Evolutionary conservation across 2,888 invertebrate species (phyloP).

Genomic region (Drosophila flavopinicola): DNA sequence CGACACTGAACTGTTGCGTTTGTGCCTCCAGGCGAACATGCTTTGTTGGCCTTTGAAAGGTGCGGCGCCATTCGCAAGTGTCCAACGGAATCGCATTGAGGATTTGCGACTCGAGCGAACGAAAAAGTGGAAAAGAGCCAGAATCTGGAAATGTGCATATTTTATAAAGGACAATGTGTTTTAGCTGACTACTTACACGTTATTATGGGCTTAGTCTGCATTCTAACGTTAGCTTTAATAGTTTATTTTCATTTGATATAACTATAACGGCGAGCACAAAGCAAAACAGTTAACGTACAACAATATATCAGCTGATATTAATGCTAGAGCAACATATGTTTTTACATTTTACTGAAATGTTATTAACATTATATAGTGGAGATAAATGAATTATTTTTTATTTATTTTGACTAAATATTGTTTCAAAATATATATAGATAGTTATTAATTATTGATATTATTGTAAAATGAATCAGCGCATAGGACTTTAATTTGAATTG

Average conservation of each 20-base stretch:
- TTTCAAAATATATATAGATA: background rate
- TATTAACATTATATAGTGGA: too few relatives aligned
- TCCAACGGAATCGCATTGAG: constrained; percentile 93
- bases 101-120: constrained; percentile 91
- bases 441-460: too few relatives aligned
- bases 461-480: background rate
- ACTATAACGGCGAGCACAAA: constrained; percentile 14
- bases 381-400: too few relatives aligned
- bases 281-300: constrained; percentile 32
- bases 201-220: constrained; percentile 83
- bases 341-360: constrained; percentile 17
- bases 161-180: too few relatives aligned
- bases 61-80: constrained; percentile 95
- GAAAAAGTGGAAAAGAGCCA: constrained; percentile 93
- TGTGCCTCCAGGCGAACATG: constrained; percentile 92
- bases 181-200: constrained; percentile 76
- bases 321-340: constrained; percentile 10
- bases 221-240: constrained; percentile 38
- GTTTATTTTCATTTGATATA: constrained; percentile 39
- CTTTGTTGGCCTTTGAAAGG: constrained; percentile 93
- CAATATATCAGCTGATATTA: constrained; percentile 43
- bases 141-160: constrained; percentile 86
- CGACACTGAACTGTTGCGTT: constrained; percentile 92
- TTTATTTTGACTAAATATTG: too few relatives aligned
- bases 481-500: background rate